A percentile compares a stretch with the other conserved stretches of the same genome.
phyloP scores from a whole-genome alignment of 2,888 invertebrate genomes.

The Nipponacmea schrenckii region DNA sequence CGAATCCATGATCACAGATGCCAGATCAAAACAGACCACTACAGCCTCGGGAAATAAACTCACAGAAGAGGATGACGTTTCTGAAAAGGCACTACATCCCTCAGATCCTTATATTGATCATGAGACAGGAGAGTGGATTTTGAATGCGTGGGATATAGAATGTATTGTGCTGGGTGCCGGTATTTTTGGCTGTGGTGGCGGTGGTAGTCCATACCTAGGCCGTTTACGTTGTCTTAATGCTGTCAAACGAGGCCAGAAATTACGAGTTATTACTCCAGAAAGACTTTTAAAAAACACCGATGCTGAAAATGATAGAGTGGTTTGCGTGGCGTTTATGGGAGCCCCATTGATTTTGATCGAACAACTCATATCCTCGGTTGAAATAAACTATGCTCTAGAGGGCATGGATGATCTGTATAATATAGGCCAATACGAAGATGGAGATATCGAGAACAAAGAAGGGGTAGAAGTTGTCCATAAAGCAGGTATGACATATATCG shows the following conservation, averaged over 20 bases:
- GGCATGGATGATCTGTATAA: constrained; percentile 39
- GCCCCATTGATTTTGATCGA: constrained; percentile 55
- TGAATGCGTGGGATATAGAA: constrained; percentile 59
- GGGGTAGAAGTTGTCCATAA: constrained; percentile 36
- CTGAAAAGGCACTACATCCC: constrained; percentile 14
- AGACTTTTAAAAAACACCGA: constrained; percentile 35
- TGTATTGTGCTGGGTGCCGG: constrained; percentile 62
- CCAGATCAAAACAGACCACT: constrained; percentile 32
- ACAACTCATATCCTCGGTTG: constrained; percentile 45
- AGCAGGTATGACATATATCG: constrained; percentile 41
- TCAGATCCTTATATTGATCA: constrained; percentile 34
- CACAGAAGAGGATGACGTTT: constrained; percentile 7
- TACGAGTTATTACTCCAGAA: constrained; percentile 51
- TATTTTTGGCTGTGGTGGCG: constrained; percentile 63
- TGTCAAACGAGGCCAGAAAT: constrained; percentile 46
- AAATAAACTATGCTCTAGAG: constrained; percentile 39
- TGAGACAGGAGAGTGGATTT: constrained; percentile 53
- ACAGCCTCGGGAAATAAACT: constrained; percentile 32
- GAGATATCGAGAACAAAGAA: constrained; percentile 30
- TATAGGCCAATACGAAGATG: constrained; percentile 36
- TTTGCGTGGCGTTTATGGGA: constrained; percentile 52
- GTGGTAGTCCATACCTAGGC: constrained; percentile 58
- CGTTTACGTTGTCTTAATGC: constrained; percentile 41
- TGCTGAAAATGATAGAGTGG: constrained; percentile 38
- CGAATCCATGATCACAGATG: not conserved